Evolutionary conservation across 2,113 vertebrate species (phyloP).

Genomic region (Genyomyrus donnyi): DNA sequence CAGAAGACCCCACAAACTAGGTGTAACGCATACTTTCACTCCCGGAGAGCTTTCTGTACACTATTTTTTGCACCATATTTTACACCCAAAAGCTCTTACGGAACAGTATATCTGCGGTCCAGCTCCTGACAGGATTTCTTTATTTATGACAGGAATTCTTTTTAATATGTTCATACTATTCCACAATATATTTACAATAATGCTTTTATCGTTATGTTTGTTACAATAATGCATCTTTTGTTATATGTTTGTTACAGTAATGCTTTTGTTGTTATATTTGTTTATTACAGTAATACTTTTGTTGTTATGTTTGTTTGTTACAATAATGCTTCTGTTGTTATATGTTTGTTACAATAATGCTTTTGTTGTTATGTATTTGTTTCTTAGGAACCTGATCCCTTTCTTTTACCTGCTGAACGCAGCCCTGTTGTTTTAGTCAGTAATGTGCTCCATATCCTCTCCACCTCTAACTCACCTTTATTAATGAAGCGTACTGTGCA

Average conservation of each 20-base stretch:
- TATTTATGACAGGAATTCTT: background rate
- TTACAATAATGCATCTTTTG: background rate
- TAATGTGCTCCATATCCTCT: background rate
- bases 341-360: too few species aligned
- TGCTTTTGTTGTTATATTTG: background rate
- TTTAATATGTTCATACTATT: background rate
- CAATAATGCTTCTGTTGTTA: too few species aligned
- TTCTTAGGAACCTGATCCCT: background rate
- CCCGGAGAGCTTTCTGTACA: constrained; percentile 31
- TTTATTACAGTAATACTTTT: background rate
- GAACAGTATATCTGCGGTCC: constrained; percentile 21
- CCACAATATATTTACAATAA: background rate
- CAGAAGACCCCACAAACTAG: background rate
- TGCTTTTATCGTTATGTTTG: background rate
- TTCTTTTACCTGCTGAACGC: background rate
- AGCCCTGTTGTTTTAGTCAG: background rate
- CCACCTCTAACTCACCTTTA: background rate
- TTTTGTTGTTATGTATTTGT: background rate
- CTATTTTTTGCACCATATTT: constrained; percentile 43
- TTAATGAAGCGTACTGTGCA: constrained; percentile 14
- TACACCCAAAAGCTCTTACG: constrained; percentile 44
- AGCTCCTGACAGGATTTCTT: background rate
- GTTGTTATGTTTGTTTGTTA: background rate
- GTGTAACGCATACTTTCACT: background rate
- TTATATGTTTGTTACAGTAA: too few species aligned